These are phyloP conservation scores for Gobio gobio DNA, from an alignment of 2,113 vertebrate species.

Conservation along the genomic window DNA sequence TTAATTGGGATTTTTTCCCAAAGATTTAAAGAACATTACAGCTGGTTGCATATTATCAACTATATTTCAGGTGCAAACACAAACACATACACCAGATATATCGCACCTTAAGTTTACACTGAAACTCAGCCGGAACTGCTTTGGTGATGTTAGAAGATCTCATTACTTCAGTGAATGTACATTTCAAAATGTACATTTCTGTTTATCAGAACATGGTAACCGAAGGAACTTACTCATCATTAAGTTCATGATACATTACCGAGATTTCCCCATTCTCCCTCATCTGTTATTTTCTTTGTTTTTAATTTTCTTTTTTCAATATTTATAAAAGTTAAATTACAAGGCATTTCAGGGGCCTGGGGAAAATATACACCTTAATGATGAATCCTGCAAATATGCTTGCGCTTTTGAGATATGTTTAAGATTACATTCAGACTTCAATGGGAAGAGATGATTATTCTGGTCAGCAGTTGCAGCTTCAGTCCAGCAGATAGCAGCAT, in stretches of 20 bases:
- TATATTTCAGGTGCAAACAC: not conserved
- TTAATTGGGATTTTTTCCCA: not conserved
- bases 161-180: not conserved
- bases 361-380: constrained; percentile 40
- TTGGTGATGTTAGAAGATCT: not conserved
- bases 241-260: not conserved
- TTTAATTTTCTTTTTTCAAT: not conserved
- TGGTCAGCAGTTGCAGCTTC: constrained; percentile 52
- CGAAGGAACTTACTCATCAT: not conserved
- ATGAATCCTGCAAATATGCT: constrained; percentile 50
- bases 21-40: not conserved
- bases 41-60: not conserved
- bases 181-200: not conserved
- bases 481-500: constrained; percentile 71
- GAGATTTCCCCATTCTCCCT: constrained; percentile 5
- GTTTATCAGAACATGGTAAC: not conserved
- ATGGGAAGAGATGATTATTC: constrained; percentile 20
- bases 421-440: constrained; percentile 44
- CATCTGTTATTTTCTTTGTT: not conserved
- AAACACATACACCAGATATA: not conserved
- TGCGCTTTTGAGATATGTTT: constrained; percentile 39
- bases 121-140: not conserved
- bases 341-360: not conserved
- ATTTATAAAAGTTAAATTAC: not conserved
- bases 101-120: not conserved